Evolutionary conservation across 1,140 invertebrate genomes (phyloP).

Genomic region (Triops cancriformis): DNA sequence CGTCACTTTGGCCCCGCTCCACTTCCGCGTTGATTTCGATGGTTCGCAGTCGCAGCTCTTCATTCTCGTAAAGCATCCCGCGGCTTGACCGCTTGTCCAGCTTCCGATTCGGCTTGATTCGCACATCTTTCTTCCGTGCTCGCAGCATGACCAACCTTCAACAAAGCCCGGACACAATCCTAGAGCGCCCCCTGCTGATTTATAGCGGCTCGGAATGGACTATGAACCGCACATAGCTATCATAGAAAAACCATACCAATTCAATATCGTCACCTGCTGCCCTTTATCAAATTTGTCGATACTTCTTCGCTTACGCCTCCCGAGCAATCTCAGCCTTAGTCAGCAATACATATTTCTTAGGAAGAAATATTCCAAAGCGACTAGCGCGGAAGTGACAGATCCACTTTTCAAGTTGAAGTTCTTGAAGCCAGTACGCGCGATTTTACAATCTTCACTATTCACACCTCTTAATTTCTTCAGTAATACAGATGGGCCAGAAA

Average conservation of each 20-base stretch:
- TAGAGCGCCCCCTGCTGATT: not conserved
- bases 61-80: conserved; percentile 60
- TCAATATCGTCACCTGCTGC: not conserved
- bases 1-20: conserved; percentile 78
- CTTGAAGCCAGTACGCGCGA: no score
- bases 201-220: not conserved
- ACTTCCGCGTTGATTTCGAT: conserved; percentile 90
- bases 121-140: conserved; percentile 56
- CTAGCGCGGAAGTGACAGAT: no score
- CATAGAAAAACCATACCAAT: not conserved
- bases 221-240: not conserved
- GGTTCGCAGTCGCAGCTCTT: conserved; percentile 75
- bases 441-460: no score
- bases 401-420: no score
- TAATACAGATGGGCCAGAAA: no score
- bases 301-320: no score
- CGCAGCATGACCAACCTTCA: conserved; percentile 48
- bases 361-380: no score
- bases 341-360: no score
- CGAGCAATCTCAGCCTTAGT: no score
- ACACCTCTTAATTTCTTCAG: no score
- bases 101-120: conserved; percentile 60
- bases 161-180: not conserved
- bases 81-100: conserved; percentile 37
- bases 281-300: not conserved